Conservation (phyloP, 2,888 invertebrate genomes). For the Nineta flava region DNA sequence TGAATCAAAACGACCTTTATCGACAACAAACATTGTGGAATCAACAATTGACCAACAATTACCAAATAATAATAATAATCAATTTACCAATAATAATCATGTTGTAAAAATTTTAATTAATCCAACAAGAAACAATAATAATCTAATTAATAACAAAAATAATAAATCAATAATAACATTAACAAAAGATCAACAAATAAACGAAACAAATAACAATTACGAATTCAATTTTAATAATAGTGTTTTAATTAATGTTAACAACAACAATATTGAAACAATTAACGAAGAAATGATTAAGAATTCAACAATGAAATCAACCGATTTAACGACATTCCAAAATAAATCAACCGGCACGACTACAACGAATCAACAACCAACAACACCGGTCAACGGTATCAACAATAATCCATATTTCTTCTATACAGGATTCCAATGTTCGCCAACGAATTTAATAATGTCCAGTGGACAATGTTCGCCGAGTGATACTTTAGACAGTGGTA, state of each 20-base stretch:
- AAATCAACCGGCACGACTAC: constrained; percentile 10
- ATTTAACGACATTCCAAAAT: constrained; percentile 12
- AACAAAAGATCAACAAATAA: not conserved
- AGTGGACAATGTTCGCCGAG: constrained; percentile 73
- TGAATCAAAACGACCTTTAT: constrained; percentile 18
- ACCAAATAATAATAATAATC: not conserved
- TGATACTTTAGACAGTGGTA: constrained; percentile 70
- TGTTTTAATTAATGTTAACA: constrained; percentile 8
- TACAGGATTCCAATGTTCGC: constrained; percentile 36
- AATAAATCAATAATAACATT: not conserved
- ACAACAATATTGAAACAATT: constrained; percentile 26
- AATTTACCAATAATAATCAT: constrained; percentile 24
- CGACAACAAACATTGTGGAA: constrained; percentile 10
- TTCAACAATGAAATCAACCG: constrained; percentile 26
- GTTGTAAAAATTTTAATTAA: constrained; percentile 58
- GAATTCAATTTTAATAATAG: constrained; percentile 8
- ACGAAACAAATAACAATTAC: constrained; percentile 8
- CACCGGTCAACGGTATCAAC: too few relatives aligned
- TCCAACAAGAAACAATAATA: constrained; percentile 24
- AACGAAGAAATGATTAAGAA: constrained; percentile 36
- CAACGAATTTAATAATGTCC: constrained; percentile 45
- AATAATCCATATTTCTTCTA: constrained; percentile 35
- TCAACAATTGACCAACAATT: constrained; percentile 19
- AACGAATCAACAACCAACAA: too few relatives aligned
- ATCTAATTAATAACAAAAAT: constrained; percentile 25